Percentiles rank a stretch among this genome's conserved stretches.
Conservation (phyloP, 2,113 vertebrate species). For the Petrocephalus microphthalmus region DNA sequence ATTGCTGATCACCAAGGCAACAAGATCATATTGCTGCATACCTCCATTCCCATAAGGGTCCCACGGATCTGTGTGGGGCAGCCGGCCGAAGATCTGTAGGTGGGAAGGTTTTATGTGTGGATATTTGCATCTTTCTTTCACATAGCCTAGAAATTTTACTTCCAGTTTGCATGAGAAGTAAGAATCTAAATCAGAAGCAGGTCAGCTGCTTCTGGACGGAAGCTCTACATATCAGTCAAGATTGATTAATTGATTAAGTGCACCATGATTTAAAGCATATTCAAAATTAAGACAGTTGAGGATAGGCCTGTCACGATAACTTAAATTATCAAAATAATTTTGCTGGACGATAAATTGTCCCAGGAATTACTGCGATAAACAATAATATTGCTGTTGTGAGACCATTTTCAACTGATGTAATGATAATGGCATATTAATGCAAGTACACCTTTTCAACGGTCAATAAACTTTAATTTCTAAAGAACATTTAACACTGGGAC, state of each 20-base stretch:
- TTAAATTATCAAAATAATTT: too few species aligned
- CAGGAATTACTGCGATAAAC: too few species aligned
- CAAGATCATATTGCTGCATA: constrained; percentile 1
- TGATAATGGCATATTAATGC: too few species aligned
- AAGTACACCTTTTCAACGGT: too few species aligned
- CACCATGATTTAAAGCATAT: not conserved
- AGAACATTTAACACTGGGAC: too few species aligned
- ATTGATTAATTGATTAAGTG: not conserved
- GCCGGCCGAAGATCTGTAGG: constrained; percentile 29
- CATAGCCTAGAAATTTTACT: not conserved
- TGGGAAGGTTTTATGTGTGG: not conserved
- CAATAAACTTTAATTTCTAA: too few species aligned
- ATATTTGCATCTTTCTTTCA: not conserved
- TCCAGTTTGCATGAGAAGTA: not conserved
- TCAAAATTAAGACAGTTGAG: not conserved
- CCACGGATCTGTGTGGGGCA: constrained; percentile 19
- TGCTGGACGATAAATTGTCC: too few species aligned
- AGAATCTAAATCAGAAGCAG: not conserved
- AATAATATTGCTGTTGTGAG: too few species aligned
- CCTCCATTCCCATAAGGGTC: constrained; percentile 30
- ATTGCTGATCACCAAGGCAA: not conserved
- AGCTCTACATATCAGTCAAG: not conserved
- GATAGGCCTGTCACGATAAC: too few species aligned
- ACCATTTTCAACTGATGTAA: too few species aligned
- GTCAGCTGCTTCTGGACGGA: not conserved